A percentile compares a stretch with the other conserved stretches of the same genome.
Conservation (phyloP, 2,797 vertebrate genomes). For the Melanotaenia trifasciata region DNA sequence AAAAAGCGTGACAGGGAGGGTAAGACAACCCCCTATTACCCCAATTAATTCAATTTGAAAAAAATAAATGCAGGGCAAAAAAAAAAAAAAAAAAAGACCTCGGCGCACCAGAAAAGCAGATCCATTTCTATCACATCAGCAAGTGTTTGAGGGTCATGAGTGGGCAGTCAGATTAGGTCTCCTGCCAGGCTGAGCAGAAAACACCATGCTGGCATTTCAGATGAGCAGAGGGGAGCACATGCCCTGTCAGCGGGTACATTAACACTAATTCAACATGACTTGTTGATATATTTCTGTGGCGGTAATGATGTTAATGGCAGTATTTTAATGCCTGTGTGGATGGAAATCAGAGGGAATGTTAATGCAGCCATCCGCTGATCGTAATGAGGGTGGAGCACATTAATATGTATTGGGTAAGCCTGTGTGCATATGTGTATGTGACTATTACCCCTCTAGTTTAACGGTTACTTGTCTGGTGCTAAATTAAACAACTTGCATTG, state of each 20-base stretch:
- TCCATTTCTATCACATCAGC: conserved; percentile 72
- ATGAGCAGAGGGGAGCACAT: conserved; percentile 36
- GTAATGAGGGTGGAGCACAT: conserved; percentile 51
- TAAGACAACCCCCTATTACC: conserved; percentile 76
- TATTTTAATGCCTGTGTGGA: conserved; percentile 61
- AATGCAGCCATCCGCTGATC: conserved; percentile 42
- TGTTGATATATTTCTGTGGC: conserved; percentile 71
- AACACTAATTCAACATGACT: conserved; percentile 73
- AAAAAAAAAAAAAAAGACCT: conserved; percentile 25
- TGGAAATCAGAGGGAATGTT: conserved; percentile 68
- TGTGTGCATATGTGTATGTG: conserved; percentile 11
- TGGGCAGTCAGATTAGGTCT: conserved; percentile 59
- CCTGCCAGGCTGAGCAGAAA: conserved; percentile 68
- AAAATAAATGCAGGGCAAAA: conserved; percentile 17
- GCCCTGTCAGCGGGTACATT: conserved; percentile 58
- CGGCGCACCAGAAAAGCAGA: conserved; percentile 56
- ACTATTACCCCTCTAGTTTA: conserved; percentile 32
- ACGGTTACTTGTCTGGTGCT: conserved; percentile 32
- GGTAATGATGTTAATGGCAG: conserved; percentile 71
- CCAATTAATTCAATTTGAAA: conserved; percentile 78
- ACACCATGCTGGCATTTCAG: conserved; percentile 70
- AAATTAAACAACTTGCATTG: conserved; percentile 31
- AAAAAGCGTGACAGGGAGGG: conserved; percentile 66
- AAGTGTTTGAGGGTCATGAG: conserved; percentile 69
- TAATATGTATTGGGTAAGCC: conserved; percentile 48